These are phyloP conservation scores for Diachasma alloeum DNA, from an alignment of 1,140 invertebrate genomes.

Conservation along the genomic window DNA sequence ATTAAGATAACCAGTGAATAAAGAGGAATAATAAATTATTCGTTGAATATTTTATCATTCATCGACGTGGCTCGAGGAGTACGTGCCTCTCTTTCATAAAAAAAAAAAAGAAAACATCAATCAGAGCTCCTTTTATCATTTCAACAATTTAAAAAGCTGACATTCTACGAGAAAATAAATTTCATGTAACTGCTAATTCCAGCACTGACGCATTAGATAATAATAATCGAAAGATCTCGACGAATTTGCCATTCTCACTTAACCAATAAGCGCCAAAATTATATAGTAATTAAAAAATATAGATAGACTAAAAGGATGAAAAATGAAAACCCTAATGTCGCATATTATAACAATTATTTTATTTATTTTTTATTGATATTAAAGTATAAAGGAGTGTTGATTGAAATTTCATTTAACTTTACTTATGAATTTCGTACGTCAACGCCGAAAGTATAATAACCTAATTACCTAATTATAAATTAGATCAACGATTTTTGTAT, in stretches of 20 bases:
- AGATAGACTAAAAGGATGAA: not conserved
- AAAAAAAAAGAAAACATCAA: not conserved
- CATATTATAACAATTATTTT: too few relatives aligned
- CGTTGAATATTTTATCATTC: not conserved
- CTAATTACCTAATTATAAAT: not conserved
- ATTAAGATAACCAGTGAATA: slow-evolving; percentile 54
- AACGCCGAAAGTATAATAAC: slow-evolving; percentile 1
- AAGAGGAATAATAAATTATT: not conserved
- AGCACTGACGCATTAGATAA: not conserved
- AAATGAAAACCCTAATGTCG: not conserved
- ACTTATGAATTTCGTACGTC: not conserved
- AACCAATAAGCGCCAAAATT: not conserved
- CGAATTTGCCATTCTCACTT: not conserved
- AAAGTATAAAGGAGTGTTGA: too few relatives aligned
- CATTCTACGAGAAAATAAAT: too few relatives aligned
- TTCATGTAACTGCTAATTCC: not conserved
- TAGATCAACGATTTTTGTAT: slow-evolving; percentile 28
- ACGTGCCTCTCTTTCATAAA: slow-evolving; percentile 10
- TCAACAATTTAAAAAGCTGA: too few relatives aligned
- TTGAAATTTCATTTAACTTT: not conserved
- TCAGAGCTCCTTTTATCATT: not conserved
- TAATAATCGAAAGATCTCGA: not conserved
- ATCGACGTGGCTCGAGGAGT: slow-evolving; percentile 3
- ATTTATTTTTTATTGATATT: too few relatives aligned
- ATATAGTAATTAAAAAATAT: not conserved